phyloP scores from a whole-genome alignment of 37 sponge, comb jelly and placozoan genomes.

The Amphimedon queenslandica region DNA sequence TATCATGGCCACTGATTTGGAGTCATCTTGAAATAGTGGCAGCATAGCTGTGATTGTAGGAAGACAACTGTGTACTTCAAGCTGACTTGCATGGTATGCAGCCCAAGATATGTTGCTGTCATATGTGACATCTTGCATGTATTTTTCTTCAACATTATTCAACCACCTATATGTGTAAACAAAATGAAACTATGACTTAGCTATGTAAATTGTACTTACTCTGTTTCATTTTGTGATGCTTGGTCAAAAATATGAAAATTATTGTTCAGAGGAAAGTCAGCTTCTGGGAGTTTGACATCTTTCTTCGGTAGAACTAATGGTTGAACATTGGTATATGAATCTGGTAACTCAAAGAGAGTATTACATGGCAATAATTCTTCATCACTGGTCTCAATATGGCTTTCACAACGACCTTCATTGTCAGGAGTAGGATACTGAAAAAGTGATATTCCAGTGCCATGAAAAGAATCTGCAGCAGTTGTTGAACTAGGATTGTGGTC shows the following conservation, averaged over 20 bases:
- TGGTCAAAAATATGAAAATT: too few species aligned
- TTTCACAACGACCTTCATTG: conserved; percentile 1
- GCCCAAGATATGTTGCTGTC: neutral
- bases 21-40: neutral
- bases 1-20: neutral
- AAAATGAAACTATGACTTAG: too few species aligned
- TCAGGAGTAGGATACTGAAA: conserved; percentile 25
- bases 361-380: neutral
- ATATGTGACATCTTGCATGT: neutral
- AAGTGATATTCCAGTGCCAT: conserved; percentile 35
- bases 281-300: too few species aligned
- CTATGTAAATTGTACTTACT: too few species aligned
- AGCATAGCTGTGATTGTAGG: neutral
- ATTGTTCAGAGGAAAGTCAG: too few species aligned
- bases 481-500: conserved; percentile 32
- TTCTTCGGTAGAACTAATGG: neutral
- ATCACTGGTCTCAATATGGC: neutral
- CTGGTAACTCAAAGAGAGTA: neutral
- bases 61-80: neutral
- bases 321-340: neutral
- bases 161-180: too few species aligned
- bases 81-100: conserved; percentile 1
- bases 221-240: too few species aligned
- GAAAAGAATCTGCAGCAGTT: conserved; percentile 20
- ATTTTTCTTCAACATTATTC: too few species aligned